phyloP scores from a whole-genome alignment of 2,797 vertebrate genomes.

The Tiaroga cobitis region DNA sequence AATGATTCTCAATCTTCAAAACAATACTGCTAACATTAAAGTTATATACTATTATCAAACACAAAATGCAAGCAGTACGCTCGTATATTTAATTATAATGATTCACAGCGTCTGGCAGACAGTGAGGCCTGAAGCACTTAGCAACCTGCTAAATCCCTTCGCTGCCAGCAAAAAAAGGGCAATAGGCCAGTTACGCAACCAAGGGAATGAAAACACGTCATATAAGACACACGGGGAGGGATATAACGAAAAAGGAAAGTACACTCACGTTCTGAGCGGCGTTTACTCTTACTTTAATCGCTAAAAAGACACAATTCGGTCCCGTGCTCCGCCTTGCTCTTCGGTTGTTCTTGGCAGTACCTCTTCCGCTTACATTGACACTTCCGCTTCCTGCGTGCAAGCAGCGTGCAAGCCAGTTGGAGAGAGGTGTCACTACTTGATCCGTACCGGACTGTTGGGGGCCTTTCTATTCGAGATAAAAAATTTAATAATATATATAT shows the following conservation, averaged over 20 bases:
- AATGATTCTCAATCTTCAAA: not conserved
- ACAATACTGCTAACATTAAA: no score
- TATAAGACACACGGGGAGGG: no score
- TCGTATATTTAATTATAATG: not conserved
- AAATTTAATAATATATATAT: no score
- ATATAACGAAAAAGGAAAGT: not conserved
- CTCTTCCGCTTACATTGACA: conserved; percentile 83
- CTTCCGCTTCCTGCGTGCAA: conserved; percentile 78
- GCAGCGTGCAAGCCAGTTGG: conserved; percentile 54
- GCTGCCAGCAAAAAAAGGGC: conserved; percentile 15
- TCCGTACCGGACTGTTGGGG: no score
- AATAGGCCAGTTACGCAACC: not conserved
- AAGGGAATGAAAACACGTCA: not conserved
- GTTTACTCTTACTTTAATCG: conserved; percentile 74
- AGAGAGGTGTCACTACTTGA: no score
- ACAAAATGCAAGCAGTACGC: not conserved
- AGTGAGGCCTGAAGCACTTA: conserved; percentile 33
- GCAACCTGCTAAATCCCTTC: conserved; percentile 45
- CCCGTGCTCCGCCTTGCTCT: conserved; percentile 76
- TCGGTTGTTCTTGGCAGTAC: conserved; percentile 82
- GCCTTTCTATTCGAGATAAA: no score
- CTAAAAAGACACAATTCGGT: conserved; percentile 71
- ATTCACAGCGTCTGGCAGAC: not conserved
- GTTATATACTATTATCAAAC: not conserved
- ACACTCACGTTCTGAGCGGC: conserved; percentile 77